A percentile compares a stretch with the other conserved stretches of the same genome.
These are phyloP conservation scores for Yponomeuta malinellus DNA, from an alignment of 2,888 invertebrate species.

Conservation along the genomic window DNA sequence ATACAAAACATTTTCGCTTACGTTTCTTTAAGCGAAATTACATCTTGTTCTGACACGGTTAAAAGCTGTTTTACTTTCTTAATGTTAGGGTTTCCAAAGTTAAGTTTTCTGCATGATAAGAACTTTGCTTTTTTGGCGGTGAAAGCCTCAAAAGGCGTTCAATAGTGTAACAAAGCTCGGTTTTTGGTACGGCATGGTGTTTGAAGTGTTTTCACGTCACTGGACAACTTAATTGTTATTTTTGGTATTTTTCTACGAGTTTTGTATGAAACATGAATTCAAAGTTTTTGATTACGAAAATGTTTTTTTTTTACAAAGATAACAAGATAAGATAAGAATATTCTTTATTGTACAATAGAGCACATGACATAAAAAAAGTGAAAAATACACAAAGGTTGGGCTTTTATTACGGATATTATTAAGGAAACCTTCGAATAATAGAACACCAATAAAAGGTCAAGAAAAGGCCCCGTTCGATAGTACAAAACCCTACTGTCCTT, in stretches of 20 bases:
- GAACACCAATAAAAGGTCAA: background rate
- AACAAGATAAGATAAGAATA: background rate
- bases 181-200: conserved; percentile 31
- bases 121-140: conserved; percentile 41
- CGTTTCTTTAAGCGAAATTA: background rate
- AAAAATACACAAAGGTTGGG: background rate
- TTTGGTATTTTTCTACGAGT: conserved; percentile 20
- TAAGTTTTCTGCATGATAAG: conserved; percentile 42
- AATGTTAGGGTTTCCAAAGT: background rate
- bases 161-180: conserved; percentile 51
- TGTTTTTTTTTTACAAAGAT: background rate
- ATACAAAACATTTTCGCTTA: conserved; percentile 20
- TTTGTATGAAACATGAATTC: conserved; percentile 18
- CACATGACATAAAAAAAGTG: too few species aligned
- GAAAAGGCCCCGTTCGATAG: background rate
- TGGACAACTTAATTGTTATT: conserved; percentile 19
- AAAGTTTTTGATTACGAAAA: background rate
- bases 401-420: too few species aligned
- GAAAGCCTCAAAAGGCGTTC: conserved; percentile 61
- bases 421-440: background rate
- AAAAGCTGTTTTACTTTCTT: conserved; percentile 10
- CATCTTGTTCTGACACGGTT: conserved; percentile 1
- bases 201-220: conserved; percentile 55
- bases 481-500: background rate
- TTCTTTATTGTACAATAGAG: too few species aligned